A percentile compares a stretch with the other conserved stretches of the same genome.
Evolutionary conservation across 1,140 invertebrate species (phyloP).

Genomic region (Hydropsyche tenuis): DNA sequence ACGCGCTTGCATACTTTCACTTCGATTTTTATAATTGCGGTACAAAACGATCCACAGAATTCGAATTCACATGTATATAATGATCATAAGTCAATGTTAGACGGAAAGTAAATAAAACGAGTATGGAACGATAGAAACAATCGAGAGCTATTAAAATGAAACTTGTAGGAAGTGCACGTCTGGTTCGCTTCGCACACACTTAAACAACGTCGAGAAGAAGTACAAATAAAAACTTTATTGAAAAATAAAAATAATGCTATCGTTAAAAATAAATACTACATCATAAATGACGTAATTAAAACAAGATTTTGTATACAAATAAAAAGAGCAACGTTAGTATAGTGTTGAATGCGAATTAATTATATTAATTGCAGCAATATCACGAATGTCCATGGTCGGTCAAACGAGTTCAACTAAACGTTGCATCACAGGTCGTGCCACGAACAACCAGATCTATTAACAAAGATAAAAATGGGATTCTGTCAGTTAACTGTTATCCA

Average conservation of each 20-base stretch:
- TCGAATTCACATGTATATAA: conserved; percentile 9
- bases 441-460: not conserved
- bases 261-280: too few relatives aligned
- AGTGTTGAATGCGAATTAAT: not conserved
- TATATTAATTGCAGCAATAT: conserved; percentile 12
- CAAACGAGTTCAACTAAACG: not conserved
- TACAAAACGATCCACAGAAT: not conserved
- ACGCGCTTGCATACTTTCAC: conserved; percentile 16
- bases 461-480: not conserved
- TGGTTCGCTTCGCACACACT: too few relatives aligned
- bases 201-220: too few relatives aligned
- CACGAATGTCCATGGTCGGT: not conserved
- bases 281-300: too few relatives aligned
- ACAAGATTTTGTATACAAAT: too few relatives aligned
- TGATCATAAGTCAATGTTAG: not conserved
- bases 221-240: too few relatives aligned
- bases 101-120: conserved; percentile 6
- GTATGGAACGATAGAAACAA: not conserved
- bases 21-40: conserved; percentile 7
- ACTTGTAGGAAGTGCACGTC: not conserved
- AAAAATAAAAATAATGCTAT: too few relatives aligned
- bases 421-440: not conserved
- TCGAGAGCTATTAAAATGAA: conserved; percentile 6
- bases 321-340: too few relatives aligned
- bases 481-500: not conserved